phyloP scores from a whole-genome alignment of 2,797 vertebrate species.

The Cuniculus paca region DNA sequence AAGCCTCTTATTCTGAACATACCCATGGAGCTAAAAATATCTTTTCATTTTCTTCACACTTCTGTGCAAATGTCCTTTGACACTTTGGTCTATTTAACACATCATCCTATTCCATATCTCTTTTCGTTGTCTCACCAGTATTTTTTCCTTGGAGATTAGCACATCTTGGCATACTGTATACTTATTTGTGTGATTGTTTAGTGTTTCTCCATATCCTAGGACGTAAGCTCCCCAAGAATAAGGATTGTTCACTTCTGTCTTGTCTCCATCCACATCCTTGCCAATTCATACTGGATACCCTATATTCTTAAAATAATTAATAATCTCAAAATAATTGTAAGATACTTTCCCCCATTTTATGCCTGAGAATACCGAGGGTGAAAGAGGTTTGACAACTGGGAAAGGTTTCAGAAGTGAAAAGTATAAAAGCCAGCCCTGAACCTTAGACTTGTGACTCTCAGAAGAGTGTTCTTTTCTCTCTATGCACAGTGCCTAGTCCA shows the following conservation, averaged over 20 bases:
- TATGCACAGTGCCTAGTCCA: not conserved
- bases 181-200: slow-evolving; percentile 23
- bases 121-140: slow-evolving; percentile 1
- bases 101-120: not conserved
- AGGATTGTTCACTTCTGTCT: not conserved
- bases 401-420: slow-evolving; percentile 53
- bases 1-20: not conserved
- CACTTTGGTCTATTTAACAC: not conserved
- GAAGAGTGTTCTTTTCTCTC: slow-evolving; percentile 11
- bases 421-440: slow-evolving; percentile 3
- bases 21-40: not conserved
- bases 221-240: not conserved
- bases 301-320: slow-evolving; percentile 33
- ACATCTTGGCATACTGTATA: not conserved
- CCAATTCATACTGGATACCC: not conserved
- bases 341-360: slow-evolving; percentile 11
- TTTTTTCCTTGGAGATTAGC: slow-evolving; percentile 33
- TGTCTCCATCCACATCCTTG: not conserved
- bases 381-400: slow-evolving; percentile 21
- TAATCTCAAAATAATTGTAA: not conserved
- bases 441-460: slow-evolving; percentile 43
- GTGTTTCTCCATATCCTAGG: not conserved
- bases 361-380: not conserved
- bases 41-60: slow-evolving; percentile 56
- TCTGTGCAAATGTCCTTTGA: slow-evolving; percentile 44